Evolutionary conservation across 2,888 invertebrate species (phyloP), one percentile per base, ranked within the genome.

Genomic region (Listrodromus nycthemerus): DNA sequence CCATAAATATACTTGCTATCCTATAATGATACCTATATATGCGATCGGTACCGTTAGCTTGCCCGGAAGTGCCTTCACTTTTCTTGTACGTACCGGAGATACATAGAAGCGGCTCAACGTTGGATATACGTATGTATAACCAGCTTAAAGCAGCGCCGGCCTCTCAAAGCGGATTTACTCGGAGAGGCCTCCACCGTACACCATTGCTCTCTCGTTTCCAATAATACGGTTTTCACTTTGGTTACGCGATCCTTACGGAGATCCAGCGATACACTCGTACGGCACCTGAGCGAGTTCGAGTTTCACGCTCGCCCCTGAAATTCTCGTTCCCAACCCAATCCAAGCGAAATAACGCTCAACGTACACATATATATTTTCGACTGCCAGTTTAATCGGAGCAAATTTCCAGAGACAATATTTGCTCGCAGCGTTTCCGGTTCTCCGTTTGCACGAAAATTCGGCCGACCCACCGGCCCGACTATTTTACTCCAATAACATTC

Each of bases 21-120:
- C 41, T 37, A 45, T 67, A 75, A 41, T 33, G 65, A n/a, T 30
- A 61, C 61, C 27, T 69, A 50, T 70, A 24, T 52, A 37, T 24
- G 63, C 10, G 67, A 73, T 77, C 70, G 77, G 30, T 67, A 67
- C 58, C 52, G 65, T 52, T 75, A 27, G 76, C 70, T 83, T 75
- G 73, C 66, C 71, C 79, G 85, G 82, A 84, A 85, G 79, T 81
- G 84, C 85, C 84, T 85, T 85, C 84, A 82, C 85, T 84, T 84
- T 83, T 85, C 85, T 83, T 81, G 81, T 74, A 52, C 61, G 45
- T 45, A 69, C 41, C 41, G 41, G 77, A 76, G 63, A 75, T 65
- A 63, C 50, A 21, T 21, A n/a, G 45, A 48, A 61, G 50, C 74
- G 21, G 63, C 48, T 13, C 45, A 33, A 21, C 13, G 37, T 37